Evolutionary conservation across 2,113 vertebrate species (phyloP).

Genomic region (Pseudolaguvia tuberculata): DNA sequence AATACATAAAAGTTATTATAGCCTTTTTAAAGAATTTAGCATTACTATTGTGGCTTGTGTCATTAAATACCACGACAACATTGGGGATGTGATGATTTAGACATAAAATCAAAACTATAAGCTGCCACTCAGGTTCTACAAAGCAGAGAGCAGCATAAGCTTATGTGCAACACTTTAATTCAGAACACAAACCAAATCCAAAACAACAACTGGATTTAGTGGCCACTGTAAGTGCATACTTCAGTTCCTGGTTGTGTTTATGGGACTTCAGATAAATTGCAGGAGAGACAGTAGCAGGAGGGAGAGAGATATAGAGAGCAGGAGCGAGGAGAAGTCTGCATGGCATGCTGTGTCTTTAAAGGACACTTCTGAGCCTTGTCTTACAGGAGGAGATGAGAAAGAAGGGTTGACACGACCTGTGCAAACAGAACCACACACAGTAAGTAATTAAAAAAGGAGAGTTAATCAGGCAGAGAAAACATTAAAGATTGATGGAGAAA

Average conservation of each 20-base stretch:
- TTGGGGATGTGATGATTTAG: constrained; percentile 9
- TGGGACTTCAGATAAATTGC: constrained; percentile 12
- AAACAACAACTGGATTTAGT: constrained; percentile 19
- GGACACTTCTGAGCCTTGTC: background rate
- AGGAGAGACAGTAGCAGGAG: constrained; percentile 6
- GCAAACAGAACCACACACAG: background rate
- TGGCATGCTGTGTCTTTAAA: background rate
- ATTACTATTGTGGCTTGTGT: too few relatives aligned
- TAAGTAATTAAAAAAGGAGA: background rate
- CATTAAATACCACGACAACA: background rate
- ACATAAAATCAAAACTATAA: constrained; percentile 14
- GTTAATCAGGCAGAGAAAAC: background rate
- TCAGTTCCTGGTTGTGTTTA: constrained; percentile 8
- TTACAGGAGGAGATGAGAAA: background rate
- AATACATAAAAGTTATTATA: background rate
- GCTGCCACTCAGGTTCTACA: constrained; percentile 22
- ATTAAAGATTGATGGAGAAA: background rate
- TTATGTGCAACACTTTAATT: constrained; percentile 6
- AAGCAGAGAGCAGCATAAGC: constrained; percentile 22
- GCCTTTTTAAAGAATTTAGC: background rate
- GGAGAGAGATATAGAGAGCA: constrained; percentile 20
- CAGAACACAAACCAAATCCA: background rate
- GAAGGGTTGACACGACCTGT: background rate
- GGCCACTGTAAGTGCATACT: constrained; percentile 41
- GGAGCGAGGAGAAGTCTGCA: background rate